Conservation (phyloP, 2,113 vertebrate species). For the Circaetus cinerascens region DNA sequence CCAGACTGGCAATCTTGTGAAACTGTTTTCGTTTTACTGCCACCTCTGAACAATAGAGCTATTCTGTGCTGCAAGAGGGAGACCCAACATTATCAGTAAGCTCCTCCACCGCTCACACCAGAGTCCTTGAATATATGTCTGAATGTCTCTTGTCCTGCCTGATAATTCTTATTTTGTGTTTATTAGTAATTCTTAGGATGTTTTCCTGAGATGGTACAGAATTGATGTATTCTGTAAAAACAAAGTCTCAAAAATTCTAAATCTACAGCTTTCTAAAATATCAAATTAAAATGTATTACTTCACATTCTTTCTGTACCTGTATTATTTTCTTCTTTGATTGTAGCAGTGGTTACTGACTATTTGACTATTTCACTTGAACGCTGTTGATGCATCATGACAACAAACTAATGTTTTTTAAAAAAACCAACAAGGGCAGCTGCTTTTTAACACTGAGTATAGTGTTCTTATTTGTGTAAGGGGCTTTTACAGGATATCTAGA, state of each 20-base stretch:
- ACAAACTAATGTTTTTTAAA: neutral
- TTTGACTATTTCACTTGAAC: neutral
- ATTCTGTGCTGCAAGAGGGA: neutral
- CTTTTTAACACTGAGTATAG: neutral
- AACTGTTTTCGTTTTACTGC: neutral
- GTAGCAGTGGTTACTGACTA: neutral
- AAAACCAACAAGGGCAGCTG: neutral
- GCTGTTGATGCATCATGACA: neutral
- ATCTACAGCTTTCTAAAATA: neutral
- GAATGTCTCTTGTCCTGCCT: neutral
- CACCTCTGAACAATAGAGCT: neutral
- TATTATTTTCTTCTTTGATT: neutral
- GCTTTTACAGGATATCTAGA: neutral
- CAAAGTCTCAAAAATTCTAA: neutral
- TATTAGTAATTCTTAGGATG: neutral
- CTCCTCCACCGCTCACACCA: neutral
- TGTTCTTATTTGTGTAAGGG: neutral
- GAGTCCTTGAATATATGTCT: neutral
- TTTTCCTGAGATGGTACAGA: neutral
- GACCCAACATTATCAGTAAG: accelerated
- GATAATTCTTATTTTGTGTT: neutral
- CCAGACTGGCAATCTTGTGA: neutral
- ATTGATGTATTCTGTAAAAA: neutral
- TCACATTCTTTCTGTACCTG: neutral
- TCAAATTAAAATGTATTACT: neutral